Percentiles rank a stretch among this genome's conserved stretches.
Conservation (phyloP, 2,797 vertebrate genomes). For the Selene dorsalis region DNA sequence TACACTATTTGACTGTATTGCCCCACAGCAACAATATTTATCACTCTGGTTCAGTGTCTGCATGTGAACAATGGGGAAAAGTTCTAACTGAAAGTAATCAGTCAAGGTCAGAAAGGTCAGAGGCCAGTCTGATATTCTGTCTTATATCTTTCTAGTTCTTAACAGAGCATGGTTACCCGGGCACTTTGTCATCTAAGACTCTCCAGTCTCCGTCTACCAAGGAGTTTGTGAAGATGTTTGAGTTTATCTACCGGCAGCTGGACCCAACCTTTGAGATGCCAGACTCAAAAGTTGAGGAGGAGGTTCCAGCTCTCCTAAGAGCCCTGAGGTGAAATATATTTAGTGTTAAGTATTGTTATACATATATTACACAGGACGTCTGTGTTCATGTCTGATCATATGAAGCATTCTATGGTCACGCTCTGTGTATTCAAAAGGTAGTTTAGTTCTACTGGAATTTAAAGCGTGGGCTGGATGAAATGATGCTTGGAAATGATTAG, state of each 20-base stretch:
- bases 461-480: neutral
- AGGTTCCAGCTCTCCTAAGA: constrained; percentile 92
- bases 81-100: no score
- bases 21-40: no score
- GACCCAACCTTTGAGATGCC: constrained; percentile 92
- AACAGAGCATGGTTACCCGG: constrained; percentile 87
- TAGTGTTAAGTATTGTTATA: neutral
- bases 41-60: no score
- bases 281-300: constrained; percentile 94
- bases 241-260: constrained; percentile 91
- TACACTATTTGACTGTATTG: neutral
- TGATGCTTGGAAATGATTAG: neutral
- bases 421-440: neutral
- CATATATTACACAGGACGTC: neutral
- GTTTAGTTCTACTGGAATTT: neutral
- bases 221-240: constrained; percentile 96
- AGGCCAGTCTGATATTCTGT: neutral
- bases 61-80: no score
- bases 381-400: neutral
- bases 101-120: no score
- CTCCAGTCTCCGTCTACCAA: constrained; percentile 95
- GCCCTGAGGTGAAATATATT: constrained; percentile 86
- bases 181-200: constrained; percentile 88
- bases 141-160: constrained; percentile 86
- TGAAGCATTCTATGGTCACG: neutral